phyloP scores from a whole-genome alignment of 1,140 invertebrate species.

The Tenebrio molitor region DNA sequence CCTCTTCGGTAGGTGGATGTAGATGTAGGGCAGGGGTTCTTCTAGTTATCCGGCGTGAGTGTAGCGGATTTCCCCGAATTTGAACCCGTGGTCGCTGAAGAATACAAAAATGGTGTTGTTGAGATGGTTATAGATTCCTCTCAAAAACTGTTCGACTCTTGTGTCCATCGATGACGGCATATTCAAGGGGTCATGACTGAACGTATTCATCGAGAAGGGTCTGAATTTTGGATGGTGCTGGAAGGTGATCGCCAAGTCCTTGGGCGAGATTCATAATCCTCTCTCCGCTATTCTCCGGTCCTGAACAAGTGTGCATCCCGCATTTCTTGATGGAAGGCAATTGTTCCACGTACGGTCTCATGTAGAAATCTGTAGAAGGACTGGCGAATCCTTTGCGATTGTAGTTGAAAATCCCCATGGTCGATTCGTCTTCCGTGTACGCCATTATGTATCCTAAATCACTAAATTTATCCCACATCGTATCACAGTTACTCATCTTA shows the following conservation, averaged over 20 bases:
- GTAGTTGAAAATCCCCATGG: conserved; percentile 77
- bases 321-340: conserved; percentile 65
- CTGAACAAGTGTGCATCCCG: conserved; percentile 68
- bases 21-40: conserved; percentile 85
- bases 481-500: conserved; percentile 72
- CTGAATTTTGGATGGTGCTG: conserved; percentile 73
- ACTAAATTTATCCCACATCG: conserved; percentile 75
- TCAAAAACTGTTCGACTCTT: conserved; percentile 69
- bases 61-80: conserved; percentile 80
- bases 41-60: conserved; percentile 85
- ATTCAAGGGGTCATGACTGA: conserved; percentile 76
- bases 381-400: conserved; percentile 74
- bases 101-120: conserved; percentile 77
- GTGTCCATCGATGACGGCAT: conserved; percentile 72
- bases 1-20: conserved; percentile 77
- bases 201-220: conserved; percentile 79
- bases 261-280: conserved; percentile 72
- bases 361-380: conserved; percentile 82
- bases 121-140: conserved; percentile 61
- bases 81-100: conserved; percentile 88
- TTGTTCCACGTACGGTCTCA: conserved; percentile 76
- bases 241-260: conserved; percentile 75
- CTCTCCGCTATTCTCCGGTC: conserved; percentile 70
- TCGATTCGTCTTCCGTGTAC: conserved; percentile 75
- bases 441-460: conserved; percentile 74